These are phyloP conservation scores for Denticeps clupeoides DNA, from an alignment of 2,797 vertebrate species.

Conservation along the genomic window DNA sequence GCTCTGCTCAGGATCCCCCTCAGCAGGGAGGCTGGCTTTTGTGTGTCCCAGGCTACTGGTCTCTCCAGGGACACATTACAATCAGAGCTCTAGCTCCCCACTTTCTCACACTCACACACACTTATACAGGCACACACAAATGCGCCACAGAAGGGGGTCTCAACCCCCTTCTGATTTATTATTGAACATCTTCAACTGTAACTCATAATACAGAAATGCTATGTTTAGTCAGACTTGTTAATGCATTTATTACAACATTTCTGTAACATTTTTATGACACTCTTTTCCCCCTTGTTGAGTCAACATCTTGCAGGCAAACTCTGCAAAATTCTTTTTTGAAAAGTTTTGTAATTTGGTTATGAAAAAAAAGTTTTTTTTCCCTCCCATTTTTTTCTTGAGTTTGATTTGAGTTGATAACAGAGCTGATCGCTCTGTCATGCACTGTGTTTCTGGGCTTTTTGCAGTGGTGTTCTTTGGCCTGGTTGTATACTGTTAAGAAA, in stretches of 20 bases:
- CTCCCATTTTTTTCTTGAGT: conserved; percentile 23
- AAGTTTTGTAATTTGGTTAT: conserved; percentile 28
- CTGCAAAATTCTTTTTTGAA: conserved; percentile 33
- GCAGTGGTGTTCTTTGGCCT: conserved; percentile 48
- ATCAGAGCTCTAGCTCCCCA: conserved; percentile 23
- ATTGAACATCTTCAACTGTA: conserved; percentile 41
- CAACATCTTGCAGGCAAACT: conserved; percentile 30
- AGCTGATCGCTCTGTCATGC: conserved; percentile 33
- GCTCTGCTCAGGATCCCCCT: conserved; percentile 26
- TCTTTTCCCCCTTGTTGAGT: conserved; percentile 27
- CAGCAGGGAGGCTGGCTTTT: conserved; percentile 18
- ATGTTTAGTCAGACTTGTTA: conserved; percentile 44
- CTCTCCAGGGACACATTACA: conserved; percentile 38
- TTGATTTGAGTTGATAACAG: conserved; percentile 24
- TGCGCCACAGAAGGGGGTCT: conserved; percentile 11
- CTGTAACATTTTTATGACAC: conserved; percentile 44
- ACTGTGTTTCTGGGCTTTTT: conserved; percentile 34
- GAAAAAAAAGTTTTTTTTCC: conserved; percentile 47
- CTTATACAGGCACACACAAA: conserved; percentile 16
- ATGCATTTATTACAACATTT: conserved; percentile 42
- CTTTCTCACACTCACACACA: conserved; percentile 28
- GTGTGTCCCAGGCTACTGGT: conserved; percentile 25
- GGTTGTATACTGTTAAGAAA: conserved; percentile 53
- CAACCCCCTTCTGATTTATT: conserved; percentile 32
- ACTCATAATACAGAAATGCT: conserved; percentile 42